Conservation (phyloP, 2,888 invertebrate genomes). For the Lissocephala sabroskyi region DNA sequence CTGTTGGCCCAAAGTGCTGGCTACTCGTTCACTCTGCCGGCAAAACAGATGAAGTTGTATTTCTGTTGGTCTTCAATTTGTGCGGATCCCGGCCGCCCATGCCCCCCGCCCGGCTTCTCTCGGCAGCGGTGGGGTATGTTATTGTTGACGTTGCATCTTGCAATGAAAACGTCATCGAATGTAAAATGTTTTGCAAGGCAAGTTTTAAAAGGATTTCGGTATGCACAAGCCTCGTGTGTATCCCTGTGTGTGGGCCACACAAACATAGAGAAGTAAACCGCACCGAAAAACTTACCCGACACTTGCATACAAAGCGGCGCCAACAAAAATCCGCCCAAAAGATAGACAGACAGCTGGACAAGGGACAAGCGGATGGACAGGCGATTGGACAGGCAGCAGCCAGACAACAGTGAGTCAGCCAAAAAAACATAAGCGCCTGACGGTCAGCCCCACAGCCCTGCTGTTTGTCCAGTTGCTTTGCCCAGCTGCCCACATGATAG, state of each 20-base stretch:
- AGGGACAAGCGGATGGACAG: too few species aligned
- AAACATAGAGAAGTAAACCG: slow-evolving; percentile 5
- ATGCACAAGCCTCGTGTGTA: neutral
- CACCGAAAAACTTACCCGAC: slow-evolving; percentile 4
- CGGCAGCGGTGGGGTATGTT: slow-evolving; percentile 18
- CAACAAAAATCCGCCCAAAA: slow-evolving; percentile 1
- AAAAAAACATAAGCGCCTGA: too few species aligned
- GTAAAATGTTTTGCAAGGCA: slow-evolving; percentile 52
- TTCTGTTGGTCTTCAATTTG: slow-evolving; percentile 2
- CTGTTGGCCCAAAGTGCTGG: too few species aligned
- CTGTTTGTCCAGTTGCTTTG: too few species aligned
- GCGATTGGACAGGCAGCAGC: too few species aligned
- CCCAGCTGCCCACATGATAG: too few species aligned
- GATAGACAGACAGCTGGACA: neutral
- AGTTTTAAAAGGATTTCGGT: slow-evolving; percentile 32
- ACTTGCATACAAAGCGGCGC: neutral
- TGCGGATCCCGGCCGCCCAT: too few species aligned
- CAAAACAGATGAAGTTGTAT: slow-evolving; percentile 30
- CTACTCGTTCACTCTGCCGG: slow-evolving; percentile 12
- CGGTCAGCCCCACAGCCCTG: too few species aligned
- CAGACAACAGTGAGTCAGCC: too few species aligned
- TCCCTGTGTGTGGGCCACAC: neutral
- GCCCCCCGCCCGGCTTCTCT: too few species aligned
- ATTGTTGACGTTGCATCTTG: slow-evolving; percentile 62
- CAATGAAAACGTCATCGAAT: slow-evolving; percentile 58